Percentiles rank a stretch among this genome's conserved stretches.
These are phyloP conservation scores for Mylabris sibirica DNA, from an alignment of 2,888 invertebrate species.

Conservation along the genomic window DNA sequence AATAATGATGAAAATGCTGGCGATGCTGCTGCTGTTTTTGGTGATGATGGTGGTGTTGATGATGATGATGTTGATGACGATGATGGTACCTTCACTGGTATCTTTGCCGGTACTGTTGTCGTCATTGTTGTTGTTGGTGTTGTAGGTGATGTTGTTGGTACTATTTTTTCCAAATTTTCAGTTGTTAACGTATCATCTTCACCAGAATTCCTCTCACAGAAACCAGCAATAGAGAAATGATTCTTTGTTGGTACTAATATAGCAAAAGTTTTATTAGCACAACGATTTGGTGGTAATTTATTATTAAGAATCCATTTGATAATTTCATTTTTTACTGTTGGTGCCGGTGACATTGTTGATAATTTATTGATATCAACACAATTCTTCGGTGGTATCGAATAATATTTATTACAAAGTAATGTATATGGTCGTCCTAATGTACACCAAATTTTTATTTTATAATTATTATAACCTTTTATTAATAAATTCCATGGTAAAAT, in stretches of 20 bases:
- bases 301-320: constrained; percentile 52
- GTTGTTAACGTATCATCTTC: neutral
- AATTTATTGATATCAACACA: constrained; percentile 47
- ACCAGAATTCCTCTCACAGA: constrained; percentile 49
- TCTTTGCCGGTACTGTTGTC: neutral
- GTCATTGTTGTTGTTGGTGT: neutral
- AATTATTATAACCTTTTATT: constrained; percentile 40
- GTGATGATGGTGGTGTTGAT: neutral
- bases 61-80: neutral
- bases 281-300: constrained; percentile 44
- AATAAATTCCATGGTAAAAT: constrained; percentile 50
- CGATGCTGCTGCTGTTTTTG: neutral
- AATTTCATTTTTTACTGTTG: constrained; percentile 41
- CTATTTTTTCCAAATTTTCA: neutral
- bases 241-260: constrained; percentile 48
- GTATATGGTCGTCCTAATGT: constrained; percentile 31
- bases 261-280: constrained; percentile 47
- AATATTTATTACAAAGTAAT: constrained; percentile 41
- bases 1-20: neutral
- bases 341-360: constrained; percentile 26
- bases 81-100: too few relatives aligned
- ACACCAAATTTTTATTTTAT: constrained; percentile 49
- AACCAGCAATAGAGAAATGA: constrained; percentile 55
- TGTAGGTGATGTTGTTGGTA: neutral
- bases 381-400: constrained; percentile 40